Evolutionary conservation across 2,113 vertebrate species (phyloP), one percentile per base, ranked within the genome.

Genomic region (Helogale parvula): DNA sequence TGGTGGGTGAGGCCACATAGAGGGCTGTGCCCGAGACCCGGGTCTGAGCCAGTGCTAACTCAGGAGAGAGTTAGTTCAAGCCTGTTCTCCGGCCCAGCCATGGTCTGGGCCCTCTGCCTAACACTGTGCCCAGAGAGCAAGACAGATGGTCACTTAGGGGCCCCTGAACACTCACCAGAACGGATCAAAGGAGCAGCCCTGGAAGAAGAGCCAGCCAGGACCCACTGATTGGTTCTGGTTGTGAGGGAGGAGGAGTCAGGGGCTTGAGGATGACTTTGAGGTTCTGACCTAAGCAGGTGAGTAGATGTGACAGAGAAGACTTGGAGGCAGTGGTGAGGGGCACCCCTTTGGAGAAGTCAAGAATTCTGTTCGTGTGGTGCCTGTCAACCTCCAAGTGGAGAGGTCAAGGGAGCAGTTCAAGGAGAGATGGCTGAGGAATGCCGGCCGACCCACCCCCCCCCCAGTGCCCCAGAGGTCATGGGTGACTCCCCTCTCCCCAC

Each of bases 1-100:
- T 2, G 5, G 38, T 17, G 3, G 50, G 4, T 27, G 29, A 35
- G 4, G 15, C 19, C 52, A 27, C 8, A 0, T 3, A 47, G 35
- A n/a, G 17, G 52, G 72, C 65, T 2, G 7, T 7, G 21, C 35
- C 60, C 0, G 14, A 66, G 50, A 33, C 68, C 7, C 7, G 16
- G 76, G 50, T 66, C 33, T 11, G 29, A 45, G 38, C 10, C 12
- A 31, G 3, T 4, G 27, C 45, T 19, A 17, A 29, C 33, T 35
- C 23, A 0, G 38, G 31, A 63, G 50, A 47, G 38, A 29, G 41
- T 35, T 52, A 35, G 5, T 23, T 63, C 25, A 33, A 23, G 92
- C 17, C 60, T 27, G 4, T 12, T 27, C n/a, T 33, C n/a, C 19
- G 17, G 45, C 57, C 19, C 66, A 19, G 38, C 5, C 2, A 9